Evolutionary conservation across 2,113 vertebrate species (phyloP), one percentile per base, ranked within the genome.

Genomic region (Muntiacus reevesi): DNA sequence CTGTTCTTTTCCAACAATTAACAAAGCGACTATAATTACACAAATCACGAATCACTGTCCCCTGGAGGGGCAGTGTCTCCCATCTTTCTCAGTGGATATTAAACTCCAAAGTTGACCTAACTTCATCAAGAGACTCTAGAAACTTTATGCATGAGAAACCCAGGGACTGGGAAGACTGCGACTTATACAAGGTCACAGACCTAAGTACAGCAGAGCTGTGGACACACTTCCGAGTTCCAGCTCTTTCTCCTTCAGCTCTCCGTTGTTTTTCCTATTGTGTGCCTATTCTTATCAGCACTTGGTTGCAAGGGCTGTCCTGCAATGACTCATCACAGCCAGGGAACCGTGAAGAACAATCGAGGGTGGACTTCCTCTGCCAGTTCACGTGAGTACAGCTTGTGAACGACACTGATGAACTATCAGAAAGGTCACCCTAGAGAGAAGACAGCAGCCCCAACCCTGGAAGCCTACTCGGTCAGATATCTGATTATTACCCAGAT

Each of bases 1-100:
- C 92, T 60, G 89, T 78, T 25, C 14, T 60, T 90, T 95, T 78
- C 96, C 43, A 64, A 59, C 64, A 86, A 84, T 83, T 60, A 43
- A 94, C 71, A 62, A 91, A 96, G 62, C 40, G 55, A 47, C 89
- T 93, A 23, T 96, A 87, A 96, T 96, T 83, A 93, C 59, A 43
- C 4, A 91, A 50, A 90, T 87, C 60, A 74, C 7, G 6, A 91
- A 83, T 57, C 59, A 15, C 11, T 4, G 47, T 59, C 60, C 54
- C 33, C 57, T 55, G 28, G 45, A 89, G 55, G 74, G 36, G 52
- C 36, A 81, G 21, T 47, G 43, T 64, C 54, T 94, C 30, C 43
- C 33, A 14, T 45, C 40, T 67, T 10, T 76, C 40, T 74, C 19
- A 8, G 36, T 43, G 52, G n/a, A 19, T 64, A 45, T 17, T 17